A percentile compares a stretch with the other conserved stretches of the same genome.
Conservation (phyloP, 2,797 vertebrate species). For the Prionace glauca region DNA sequence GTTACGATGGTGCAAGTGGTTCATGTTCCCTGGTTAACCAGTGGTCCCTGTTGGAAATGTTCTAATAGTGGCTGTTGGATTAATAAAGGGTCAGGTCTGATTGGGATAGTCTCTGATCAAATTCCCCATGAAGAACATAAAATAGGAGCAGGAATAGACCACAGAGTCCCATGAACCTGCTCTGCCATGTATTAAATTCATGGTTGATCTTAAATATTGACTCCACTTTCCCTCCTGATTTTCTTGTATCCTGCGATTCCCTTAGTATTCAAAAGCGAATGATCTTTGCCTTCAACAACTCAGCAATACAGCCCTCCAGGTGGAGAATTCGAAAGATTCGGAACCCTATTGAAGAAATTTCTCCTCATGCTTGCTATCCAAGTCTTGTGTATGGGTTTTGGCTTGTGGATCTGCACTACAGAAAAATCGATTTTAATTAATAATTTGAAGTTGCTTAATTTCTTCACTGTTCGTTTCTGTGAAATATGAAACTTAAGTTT, state of each 20-base stretch:
- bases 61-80: background rate
- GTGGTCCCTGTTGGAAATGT: background rate
- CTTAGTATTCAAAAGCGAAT: background rate
- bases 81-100: background rate
- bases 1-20: background rate
- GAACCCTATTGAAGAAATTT: background rate
- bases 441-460: background rate
- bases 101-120: background rate
- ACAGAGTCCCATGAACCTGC: too few species aligned
- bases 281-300: background rate
- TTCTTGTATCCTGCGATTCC: background rate
- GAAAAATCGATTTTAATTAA: background rate
- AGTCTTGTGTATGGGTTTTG: background rate
- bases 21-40: background rate
- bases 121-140: background rate
- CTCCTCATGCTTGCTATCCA: background rate
- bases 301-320: background rate
- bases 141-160: background rate
- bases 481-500: slow-evolving; percentile 21
- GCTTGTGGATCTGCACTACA: background rate
- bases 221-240: background rate
- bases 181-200: too few species aligned
- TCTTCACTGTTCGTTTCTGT: background rate
- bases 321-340: background rate
- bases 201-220: background rate